Base-by-base conservation (phyloP, 1,140 invertebrate species). In the Odontomachus brunneus region DNA sequence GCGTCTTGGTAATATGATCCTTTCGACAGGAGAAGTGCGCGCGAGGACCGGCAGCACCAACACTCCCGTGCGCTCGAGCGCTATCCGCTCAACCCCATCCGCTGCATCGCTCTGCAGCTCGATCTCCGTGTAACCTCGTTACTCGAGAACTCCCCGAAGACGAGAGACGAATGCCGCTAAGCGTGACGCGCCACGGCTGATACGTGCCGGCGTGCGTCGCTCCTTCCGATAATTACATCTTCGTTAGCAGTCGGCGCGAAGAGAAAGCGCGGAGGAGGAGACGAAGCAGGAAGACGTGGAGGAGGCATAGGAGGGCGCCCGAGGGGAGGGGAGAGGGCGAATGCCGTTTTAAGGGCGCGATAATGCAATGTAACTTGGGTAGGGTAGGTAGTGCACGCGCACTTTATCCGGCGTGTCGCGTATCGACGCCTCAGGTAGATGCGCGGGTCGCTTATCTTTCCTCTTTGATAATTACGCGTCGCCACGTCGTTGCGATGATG, bases 141-240 rank as follows among this genome's bases (percentile, higher is more conserved):
- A 91, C 83, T 69, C 49, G 67, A 80, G 75, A 87, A 87, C 85
- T 87, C 86, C 65, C 81, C 53, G 69, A 80, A 87, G 82, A 87
- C 49, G 89, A 85, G 88, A 90, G 85, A 90, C 85, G 88, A 90
- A 88, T 86, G 87, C 83, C 88, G 72, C 86, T 88, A 89, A 87
- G 84, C 87, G 84, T 88, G 87, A 89, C 85, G 73, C 88, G 83
- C 89, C 88, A 29, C 49, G 44, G 59, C 82, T 87, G 89, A 90
- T 90, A 88, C 88, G 89, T 89, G 84, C 72, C 88, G 84, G 85
- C 80, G 85, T 75, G 84, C 81, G 86, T 88, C 87, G 84, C 88
- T 89, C 88, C 88, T 89, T 89, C 75, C 87, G 90, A 92, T 92
- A 91, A 92, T 92, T 92, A 91, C 90, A 89, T 90, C 87, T 89